phyloP scores from a whole-genome alignment of 1,140 invertebrate species.

The Atta colombica region DNA sequence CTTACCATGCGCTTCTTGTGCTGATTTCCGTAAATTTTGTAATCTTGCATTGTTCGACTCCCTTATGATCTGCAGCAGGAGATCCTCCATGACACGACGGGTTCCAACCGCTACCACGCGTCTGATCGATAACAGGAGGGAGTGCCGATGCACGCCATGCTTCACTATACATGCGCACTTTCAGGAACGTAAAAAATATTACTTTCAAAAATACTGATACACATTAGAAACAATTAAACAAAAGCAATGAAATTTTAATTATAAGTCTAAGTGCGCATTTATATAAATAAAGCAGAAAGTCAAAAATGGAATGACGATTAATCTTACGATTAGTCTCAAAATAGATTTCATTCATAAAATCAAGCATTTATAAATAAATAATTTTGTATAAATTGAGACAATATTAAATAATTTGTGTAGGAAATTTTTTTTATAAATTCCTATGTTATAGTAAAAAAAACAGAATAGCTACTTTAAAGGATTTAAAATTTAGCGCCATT shows the following conservation, averaged over 20 bases:
- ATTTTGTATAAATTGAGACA: neutral
- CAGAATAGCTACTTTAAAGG: neutral
- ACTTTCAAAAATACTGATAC: neutral
- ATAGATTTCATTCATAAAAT: neutral
- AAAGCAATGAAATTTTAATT: neutral
- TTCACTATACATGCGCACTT: constrained; percentile 60
- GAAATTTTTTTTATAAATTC: neutral
- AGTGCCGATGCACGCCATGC: constrained; percentile 71
- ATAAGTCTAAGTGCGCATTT: neutral
- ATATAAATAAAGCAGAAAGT: neutral
- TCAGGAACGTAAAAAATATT: constrained; percentile 65
- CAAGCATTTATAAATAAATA: neutral
- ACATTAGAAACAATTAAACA: neutral
- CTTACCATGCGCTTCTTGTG: constrained; percentile 93
- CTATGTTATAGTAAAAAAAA: neutral
- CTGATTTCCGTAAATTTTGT: constrained; percentile 90
- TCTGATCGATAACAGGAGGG: constrained; percentile 83
- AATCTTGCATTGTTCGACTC: constrained; percentile 92
- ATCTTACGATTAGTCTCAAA: neutral
- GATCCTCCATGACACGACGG: constrained; percentile 91
- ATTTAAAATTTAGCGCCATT: constrained; percentile 30
- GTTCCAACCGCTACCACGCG: constrained; percentile 80
- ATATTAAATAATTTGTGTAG: neutral
- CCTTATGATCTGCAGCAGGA: constrained; percentile 92
- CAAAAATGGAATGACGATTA: neutral